These are phyloP conservation scores for Rhysida immarginata DNA, from an alignment of 1,140 invertebrate genomes.

Conservation along the genomic window DNA sequence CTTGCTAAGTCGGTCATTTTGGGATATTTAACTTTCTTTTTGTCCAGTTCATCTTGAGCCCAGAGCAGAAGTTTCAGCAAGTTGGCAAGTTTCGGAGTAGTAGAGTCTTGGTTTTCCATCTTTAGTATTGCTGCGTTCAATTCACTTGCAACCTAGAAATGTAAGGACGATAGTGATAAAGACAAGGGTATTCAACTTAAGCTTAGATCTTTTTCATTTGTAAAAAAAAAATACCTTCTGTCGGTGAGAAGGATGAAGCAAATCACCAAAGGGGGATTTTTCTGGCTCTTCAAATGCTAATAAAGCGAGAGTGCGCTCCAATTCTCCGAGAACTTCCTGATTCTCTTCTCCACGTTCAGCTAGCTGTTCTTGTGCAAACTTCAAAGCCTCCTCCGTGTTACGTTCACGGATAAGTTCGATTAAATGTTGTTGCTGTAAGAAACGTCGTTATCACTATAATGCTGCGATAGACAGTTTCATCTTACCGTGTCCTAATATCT, in stretches of 20 bases:
- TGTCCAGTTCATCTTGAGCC: slow-evolving; percentile 88
- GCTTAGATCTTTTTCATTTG: background rate
- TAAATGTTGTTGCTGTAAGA: slow-evolving; percentile 73
- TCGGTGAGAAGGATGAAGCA: slow-evolving; percentile 77
- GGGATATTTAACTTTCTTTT: slow-evolving; percentile 81
- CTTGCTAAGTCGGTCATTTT: slow-evolving; percentile 78
- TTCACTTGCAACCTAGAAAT: slow-evolving; percentile 79
- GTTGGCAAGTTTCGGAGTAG: slow-evolving; percentile 71
- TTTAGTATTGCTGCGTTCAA: slow-evolving; percentile 89
- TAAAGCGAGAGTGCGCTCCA: slow-evolving; percentile 71
- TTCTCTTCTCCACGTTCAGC: slow-evolving; percentile 80
- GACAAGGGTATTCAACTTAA: slow-evolving; percentile 7
- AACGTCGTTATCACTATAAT: slow-evolving; percentile 1
- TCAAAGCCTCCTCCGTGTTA: slow-evolving; percentile 84
- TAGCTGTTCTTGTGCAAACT: slow-evolving; percentile 86
- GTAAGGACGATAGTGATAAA: background rate
- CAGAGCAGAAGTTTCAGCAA: slow-evolving; percentile 83
- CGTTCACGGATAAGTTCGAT: slow-evolving; percentile 83
- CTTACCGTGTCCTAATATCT: slow-evolving; percentile 5
- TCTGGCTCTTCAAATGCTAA: slow-evolving; percentile 93
- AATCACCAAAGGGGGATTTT: slow-evolving; percentile 83
- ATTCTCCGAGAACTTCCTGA: slow-evolving; percentile 38
- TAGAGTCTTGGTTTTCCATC: slow-evolving; percentile 74
- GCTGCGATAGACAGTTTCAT: background rate
- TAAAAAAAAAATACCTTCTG: slow-evolving; percentile 55